Percentiles rank a stretch among this genome's conserved stretches.
phyloP scores from a whole-genome alignment of 2,888 invertebrate genomes.

The Sympetrum striolatum region DNA sequence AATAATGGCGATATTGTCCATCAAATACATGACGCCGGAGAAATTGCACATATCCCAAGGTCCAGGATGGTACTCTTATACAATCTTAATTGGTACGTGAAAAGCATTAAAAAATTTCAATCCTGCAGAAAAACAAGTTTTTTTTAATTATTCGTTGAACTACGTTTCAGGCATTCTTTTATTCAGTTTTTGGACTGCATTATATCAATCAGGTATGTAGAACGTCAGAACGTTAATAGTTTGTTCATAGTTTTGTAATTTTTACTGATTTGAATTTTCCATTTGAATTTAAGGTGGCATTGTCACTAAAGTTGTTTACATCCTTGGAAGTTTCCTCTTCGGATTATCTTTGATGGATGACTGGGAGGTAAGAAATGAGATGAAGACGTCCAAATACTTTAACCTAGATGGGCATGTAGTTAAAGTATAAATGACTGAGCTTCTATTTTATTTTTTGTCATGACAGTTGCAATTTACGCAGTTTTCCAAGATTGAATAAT shows the following conservation, averaged over 20 bases:
- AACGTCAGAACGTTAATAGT: not conserved
- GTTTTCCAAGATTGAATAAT: too few relatives aligned
- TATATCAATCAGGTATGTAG: not conserved
- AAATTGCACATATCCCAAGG: slow-evolving; percentile 31
- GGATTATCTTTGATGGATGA: slow-evolving; percentile 26
- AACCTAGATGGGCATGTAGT: too few relatives aligned
- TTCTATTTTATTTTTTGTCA: too few relatives aligned
- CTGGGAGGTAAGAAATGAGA: not conserved
- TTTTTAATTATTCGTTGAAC: not conserved
- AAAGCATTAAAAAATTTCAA: not conserved
- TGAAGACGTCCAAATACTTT: too few relatives aligned
- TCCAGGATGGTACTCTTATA: not conserved
- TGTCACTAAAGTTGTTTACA: not conserved
- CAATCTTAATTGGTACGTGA: slow-evolving; percentile 3
- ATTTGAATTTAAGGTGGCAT: not conserved
- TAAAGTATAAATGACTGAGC: too few relatives aligned
- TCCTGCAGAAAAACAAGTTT: not conserved
- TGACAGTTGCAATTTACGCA: too few relatives aligned
- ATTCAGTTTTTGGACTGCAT: slow-evolving; percentile 27
- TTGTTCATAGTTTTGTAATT: too few relatives aligned
- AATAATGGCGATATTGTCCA: slow-evolving; percentile 28
- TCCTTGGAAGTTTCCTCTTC: not conserved
- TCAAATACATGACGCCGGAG: slow-evolving; percentile 29
- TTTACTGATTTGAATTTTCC: not conserved
- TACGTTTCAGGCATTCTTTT: slow-evolving; percentile 14